Evolutionary conservation across 2,888 invertebrate genomes (phyloP).

Genomic region (Phlogophora meticulosa): DNA sequence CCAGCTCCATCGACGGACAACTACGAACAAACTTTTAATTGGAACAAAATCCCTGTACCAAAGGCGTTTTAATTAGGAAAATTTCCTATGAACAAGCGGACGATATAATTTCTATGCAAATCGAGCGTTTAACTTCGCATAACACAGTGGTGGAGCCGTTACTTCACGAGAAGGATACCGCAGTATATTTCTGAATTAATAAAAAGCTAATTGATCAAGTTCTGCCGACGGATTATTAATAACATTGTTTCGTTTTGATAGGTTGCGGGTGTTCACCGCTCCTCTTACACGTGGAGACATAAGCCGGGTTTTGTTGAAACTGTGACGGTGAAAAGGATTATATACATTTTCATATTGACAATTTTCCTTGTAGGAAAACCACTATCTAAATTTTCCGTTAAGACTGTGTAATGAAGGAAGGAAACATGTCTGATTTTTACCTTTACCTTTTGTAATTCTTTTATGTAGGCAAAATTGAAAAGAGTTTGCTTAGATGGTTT

Average conservation of each 20-base stretch:
- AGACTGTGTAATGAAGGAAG: too few species aligned
- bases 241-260: conserved; percentile 49
- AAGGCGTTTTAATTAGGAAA: conserved; percentile 91
- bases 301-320: not conserved
- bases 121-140: conserved; percentile 89
- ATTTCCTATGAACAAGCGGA: conserved; percentile 89
- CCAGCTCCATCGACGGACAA: conserved; percentile 66
- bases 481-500: too few species aligned
- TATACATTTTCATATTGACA: too few species aligned
- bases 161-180: conserved; percentile 71
- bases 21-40: conserved; percentile 88
- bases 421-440: too few species aligned
- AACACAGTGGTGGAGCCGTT: conserved; percentile 72
- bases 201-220: conserved; percentile 74
- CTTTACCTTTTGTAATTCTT: too few species aligned
- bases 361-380: not conserved
- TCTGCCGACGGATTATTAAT: conserved; percentile 57
- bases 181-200: conserved; percentile 76
- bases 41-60: conserved; percentile 87
- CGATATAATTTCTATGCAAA: conserved; percentile 91
- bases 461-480: too few species aligned
- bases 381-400: too few species aligned
- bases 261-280: conserved; percentile 16
- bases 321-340: not conserved
- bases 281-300: not conserved